phyloP scores from a whole-genome alignment of 2,113 vertebrate genomes.

The Pelusios castaneus region DNA sequence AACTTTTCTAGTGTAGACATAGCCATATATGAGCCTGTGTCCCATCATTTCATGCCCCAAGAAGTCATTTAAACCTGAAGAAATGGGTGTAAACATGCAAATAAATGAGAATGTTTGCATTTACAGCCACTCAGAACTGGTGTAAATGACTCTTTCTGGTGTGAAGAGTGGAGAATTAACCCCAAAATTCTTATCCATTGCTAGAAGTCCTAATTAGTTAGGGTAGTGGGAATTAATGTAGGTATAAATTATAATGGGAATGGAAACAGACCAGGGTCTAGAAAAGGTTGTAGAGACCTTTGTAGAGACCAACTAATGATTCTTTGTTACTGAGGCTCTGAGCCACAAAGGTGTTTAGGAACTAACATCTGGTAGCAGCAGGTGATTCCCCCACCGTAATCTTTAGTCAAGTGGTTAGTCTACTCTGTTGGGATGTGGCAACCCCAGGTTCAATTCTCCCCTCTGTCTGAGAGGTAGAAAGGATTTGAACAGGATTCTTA shows the following conservation, averaged over 20 bases:
- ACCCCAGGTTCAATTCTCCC: neutral
- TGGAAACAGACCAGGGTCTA: neutral
- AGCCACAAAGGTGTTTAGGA: neutral
- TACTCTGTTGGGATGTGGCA: neutral
- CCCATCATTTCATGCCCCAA: neutral
- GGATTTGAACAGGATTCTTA: neutral
- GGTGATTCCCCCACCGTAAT: neutral
- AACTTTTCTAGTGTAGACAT: too few species aligned
- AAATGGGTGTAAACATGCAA: neutral
- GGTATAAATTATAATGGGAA: neutral
- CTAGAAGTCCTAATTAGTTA: constrained; percentile 8
- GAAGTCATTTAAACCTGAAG: neutral
- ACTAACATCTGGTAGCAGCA: neutral
- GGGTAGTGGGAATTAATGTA: constrained; percentile 1
- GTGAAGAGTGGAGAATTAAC: neutral
- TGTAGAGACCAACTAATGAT: neutral
- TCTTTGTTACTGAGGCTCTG: neutral
- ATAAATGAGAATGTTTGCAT: neutral
- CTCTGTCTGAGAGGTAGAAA: neutral
- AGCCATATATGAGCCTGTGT: neutral
- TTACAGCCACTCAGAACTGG: neutral
- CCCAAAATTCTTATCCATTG: constrained; percentile 3
- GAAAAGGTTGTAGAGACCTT: too few species aligned
- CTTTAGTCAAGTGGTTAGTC: neutral
- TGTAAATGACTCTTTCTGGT: neutral